Conservation (phyloP, 2,888 invertebrate genomes). For the Phymatocera aterrima region DNA sequence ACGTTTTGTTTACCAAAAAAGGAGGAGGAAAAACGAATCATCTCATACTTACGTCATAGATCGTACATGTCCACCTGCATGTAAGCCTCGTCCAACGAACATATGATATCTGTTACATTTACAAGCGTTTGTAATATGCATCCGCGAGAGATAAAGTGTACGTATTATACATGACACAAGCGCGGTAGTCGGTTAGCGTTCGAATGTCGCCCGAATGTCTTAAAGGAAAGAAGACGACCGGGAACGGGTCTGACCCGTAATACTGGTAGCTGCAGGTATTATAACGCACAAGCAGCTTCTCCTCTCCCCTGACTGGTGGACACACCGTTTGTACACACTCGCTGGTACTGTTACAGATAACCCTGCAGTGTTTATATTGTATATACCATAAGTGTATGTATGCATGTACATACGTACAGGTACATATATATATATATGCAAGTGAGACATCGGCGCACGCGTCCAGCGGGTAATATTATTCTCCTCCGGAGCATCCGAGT, state of each 20-base stretch:
- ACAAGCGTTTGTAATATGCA: conserved; percentile 1
- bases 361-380: background rate
- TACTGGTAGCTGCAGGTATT: conserved; percentile 37
- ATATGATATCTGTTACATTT: background rate
- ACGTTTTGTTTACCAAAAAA: background rate
- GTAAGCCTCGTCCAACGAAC: no score
- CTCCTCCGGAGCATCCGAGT: conserved; percentile 21
- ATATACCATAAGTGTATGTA: background rate
- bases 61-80: no score
- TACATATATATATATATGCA: no score
- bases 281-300: conserved; percentile 5
- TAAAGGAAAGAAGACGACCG: background rate
- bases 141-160: background rate
- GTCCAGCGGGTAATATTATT: conserved; percentile 16
- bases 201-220: conserved; percentile 30
- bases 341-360: no score
- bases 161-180: background rate
- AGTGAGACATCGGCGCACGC: conserved; percentile 24
- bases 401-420: background rate
- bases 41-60: no score
- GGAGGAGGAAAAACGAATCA: background rate
- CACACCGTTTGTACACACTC: conserved; percentile 1
- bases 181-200: conserved; percentile 1
- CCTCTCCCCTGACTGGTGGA: background rate
- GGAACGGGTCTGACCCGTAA: conserved; percentile 36